Base-by-base conservation (phyloP, 2,888 invertebrate genomes). In the Phlogophora meticulosa region DNA sequence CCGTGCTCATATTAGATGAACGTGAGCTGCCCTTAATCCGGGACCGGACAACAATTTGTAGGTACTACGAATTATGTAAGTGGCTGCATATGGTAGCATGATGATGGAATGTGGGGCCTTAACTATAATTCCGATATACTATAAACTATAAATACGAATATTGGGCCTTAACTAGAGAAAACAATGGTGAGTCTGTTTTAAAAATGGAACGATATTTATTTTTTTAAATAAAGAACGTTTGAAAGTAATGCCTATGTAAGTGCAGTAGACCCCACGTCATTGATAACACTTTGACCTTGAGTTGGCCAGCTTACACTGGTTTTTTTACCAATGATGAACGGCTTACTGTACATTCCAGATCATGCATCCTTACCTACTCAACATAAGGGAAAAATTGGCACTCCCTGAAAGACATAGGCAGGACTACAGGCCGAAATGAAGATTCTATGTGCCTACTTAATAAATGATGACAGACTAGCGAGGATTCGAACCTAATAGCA, bases 21-120 rank as follows among this genome's bases (percentile, higher is more conserved):
- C 72, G 53, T 76, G 76, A 63, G 68, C 76, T 58, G 57, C 42
- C 42, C 60, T 55, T 76, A 72, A 72, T 76, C 76, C 72, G 43
- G 55, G 32, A 38, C 57, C 66, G 72, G 48, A 58, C 71, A 74
- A 60, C 65, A 66, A 57, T 64, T 56, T 71, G 71, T 71, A 28
- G 4, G 28, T 28, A 64, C 40, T 62, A 52, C 61, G 28, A 68
- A 61, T 72, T 57, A 73, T 57, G 42, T 71, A 65, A 57, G 28
- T 64, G 40, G 36, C 38, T 46, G 43, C 20, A 45, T 40, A 63
- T 70, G 24, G 38, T 15, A 24, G 42, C 17, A 48, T 49, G 11
- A 43, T 38, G 22, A 32, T 22, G 17, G n/a, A 51, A 17, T 43
- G 13, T 42, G n/a, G n/a, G n/a, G n/a, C n/a, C n/a, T n/a, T n/a